Conservation (phyloP, 2,888 invertebrate species). For the Hydriomena furcata region DNA sequence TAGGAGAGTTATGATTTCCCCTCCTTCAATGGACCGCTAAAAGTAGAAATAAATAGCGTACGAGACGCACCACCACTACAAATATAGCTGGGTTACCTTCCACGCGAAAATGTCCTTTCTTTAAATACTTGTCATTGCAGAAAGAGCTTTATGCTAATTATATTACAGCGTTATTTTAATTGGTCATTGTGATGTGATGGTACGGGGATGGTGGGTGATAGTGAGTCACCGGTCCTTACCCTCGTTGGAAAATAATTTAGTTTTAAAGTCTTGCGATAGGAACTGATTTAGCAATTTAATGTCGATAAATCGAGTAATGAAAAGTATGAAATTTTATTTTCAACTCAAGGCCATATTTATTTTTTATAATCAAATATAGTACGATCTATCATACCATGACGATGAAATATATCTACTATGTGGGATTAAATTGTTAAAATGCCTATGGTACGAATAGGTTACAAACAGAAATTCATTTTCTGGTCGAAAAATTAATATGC, state of each 20-base stretch:
- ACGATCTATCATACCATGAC: background rate
- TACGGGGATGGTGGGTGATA: constrained; percentile 17
- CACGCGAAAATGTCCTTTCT: constrained; percentile 25
- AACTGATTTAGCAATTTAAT: constrained; percentile 28
- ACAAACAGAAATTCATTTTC: no score
- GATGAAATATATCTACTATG: no score
- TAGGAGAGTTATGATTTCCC: constrained; percentile 45
- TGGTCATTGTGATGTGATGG: constrained; percentile 8
- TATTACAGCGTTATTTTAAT: constrained; percentile 30
- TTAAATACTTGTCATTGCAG: constrained; percentile 24
- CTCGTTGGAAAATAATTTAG: constrained; percentile 59
- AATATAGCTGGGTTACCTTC: constrained; percentile 30
- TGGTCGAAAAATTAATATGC: no score
- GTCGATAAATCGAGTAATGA: constrained; percentile 20
- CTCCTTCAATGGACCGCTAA: constrained; percentile 54
- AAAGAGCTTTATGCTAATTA: constrained; percentile 34
- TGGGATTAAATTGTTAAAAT: no score
- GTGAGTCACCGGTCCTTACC: constrained; percentile 74
- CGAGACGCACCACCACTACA: constrained; percentile 24
- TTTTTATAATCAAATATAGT: background rate
- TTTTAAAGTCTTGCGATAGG: constrained; percentile 36
- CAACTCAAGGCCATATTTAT: background rate
- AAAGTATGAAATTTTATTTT: background rate
- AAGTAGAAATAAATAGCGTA: constrained; percentile 64
- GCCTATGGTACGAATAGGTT: no score